These are phyloP conservation scores for Odontesthes bonariensis DNA, from an alignment of 2,113 vertebrate genomes.

Conservation along the genomic window DNA sequence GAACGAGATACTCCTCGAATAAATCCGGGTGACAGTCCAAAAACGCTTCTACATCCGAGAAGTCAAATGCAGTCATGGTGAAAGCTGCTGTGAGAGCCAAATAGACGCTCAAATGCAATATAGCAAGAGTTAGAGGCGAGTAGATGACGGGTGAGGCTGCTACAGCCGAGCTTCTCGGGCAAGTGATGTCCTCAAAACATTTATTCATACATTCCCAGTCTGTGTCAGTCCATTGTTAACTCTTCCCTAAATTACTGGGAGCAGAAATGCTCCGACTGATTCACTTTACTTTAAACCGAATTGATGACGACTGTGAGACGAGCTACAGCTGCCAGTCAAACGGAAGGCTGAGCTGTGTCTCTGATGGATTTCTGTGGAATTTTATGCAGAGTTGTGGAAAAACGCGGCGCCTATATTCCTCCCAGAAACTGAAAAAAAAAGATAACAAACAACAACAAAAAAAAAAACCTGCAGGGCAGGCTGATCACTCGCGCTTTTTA, in stretches of 20 bases:
- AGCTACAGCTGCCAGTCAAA: slow-evolving; percentile 67
- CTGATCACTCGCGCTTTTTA: slow-evolving; percentile 56
- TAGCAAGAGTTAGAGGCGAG: slow-evolving; percentile 36
- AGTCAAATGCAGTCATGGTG: slow-evolving; percentile 82
- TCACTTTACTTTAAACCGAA: slow-evolving; percentile 29
- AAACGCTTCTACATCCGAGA: slow-evolving; percentile 85
- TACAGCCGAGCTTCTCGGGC: slow-evolving; percentile 38
- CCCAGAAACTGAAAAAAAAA: slow-evolving; percentile 28
- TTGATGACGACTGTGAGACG: slow-evolving; percentile 42
- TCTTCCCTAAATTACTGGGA: slow-evolving; percentile 6
- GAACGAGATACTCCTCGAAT: slow-evolving; percentile 83
- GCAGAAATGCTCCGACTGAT: slow-evolving; percentile 21
- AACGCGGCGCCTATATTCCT: slow-evolving; percentile 46
- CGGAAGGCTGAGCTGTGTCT: slow-evolving; percentile 39
- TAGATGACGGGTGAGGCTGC: slow-evolving; percentile 13
- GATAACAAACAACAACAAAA: slow-evolving; percentile 11
- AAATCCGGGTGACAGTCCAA: slow-evolving; percentile 85
- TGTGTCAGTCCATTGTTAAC: slow-evolving; percentile 3
- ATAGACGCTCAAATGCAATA: background rate
- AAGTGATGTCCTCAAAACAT: slow-evolving; percentile 42
- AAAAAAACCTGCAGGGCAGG: slow-evolving; percentile 24
- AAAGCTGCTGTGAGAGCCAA: slow-evolving; percentile 20
- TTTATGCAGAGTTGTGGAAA: slow-evolving; percentile 56
- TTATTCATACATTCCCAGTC: slow-evolving; percentile 11
- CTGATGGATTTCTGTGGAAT: slow-evolving; percentile 31